Percentiles rank a stretch among this genome's conserved stretches.
These are phyloP conservation scores for Hylaeus anthracinus DNA, from an alignment of 1,140 invertebrate genomes.

Conservation along the genomic window DNA sequence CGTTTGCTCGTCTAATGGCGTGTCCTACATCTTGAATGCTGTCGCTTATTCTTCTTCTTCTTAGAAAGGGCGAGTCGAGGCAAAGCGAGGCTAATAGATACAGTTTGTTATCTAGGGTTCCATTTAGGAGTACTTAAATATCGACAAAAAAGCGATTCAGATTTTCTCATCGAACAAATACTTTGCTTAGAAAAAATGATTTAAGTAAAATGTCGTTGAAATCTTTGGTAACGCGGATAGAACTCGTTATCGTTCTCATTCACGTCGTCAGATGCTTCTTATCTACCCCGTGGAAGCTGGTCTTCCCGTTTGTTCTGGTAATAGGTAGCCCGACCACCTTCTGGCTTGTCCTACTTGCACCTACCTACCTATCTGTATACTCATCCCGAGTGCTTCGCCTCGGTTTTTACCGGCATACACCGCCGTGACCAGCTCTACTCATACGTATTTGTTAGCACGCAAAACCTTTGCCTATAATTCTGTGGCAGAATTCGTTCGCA, in stretches of 20 bases:
- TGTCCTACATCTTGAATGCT: conserved; percentile 28
- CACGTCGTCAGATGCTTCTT: conserved; percentile 42
- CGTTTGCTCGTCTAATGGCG: conserved; percentile 43
- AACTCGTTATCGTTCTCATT: conserved; percentile 50
- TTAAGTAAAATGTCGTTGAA: background rate
- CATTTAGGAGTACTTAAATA: too few relatives aligned
- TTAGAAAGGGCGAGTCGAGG: too few relatives aligned
- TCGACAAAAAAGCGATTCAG: too few relatives aligned
- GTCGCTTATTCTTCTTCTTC: background rate
- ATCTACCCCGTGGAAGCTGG: conserved; percentile 37
- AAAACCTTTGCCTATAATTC: conserved; percentile 28
- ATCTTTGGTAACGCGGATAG: conserved; percentile 39
- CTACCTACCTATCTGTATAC: conserved; percentile 30
- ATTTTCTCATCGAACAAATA: too few relatives aligned
- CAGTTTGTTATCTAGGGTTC: too few relatives aligned
- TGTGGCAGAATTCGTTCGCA: background rate
- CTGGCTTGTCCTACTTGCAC: conserved; percentile 50
- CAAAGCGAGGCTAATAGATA: background rate
- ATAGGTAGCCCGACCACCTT: conserved; percentile 46
- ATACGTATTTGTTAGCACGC: background rate
- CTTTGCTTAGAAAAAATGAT: too few relatives aligned
- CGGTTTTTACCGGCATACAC: background rate
- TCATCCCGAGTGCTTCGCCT: background rate
- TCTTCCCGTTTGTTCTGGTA: conserved; percentile 54
- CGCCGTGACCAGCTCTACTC: too few relatives aligned